Evolutionary conservation across 1,140 invertebrate species (phyloP).

Genomic region (Drosophila kikkawai): DNA sequence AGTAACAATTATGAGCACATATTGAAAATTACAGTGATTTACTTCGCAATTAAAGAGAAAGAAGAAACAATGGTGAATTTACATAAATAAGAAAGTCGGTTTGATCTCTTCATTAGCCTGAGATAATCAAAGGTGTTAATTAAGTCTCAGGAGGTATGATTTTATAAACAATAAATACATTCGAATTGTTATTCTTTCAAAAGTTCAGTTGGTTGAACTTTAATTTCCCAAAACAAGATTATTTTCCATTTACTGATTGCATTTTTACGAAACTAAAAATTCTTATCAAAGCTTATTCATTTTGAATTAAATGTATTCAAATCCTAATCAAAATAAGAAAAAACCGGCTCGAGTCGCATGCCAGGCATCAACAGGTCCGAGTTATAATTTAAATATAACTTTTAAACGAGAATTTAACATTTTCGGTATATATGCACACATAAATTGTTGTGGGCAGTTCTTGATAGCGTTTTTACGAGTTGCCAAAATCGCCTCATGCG

Average conservation of each 20-base stretch:
- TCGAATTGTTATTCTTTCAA: neutral
- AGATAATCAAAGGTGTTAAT: slow-evolving; percentile 1
- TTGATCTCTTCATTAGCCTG: neutral
- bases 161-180: neutral
- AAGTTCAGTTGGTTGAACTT: neutral
- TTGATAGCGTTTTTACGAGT: slow-evolving; percentile 44
- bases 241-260: slow-evolving; percentile 16
- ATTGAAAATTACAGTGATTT: neutral
- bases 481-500: slow-evolving; percentile 32
- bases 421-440: slow-evolving; percentile 19
- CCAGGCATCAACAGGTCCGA: slow-evolving; percentile 38
- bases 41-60: neutral
- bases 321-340: slow-evolving; percentile 18
- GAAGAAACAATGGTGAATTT: neutral
- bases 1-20: neutral
- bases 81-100: slow-evolving; percentile 5
- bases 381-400: slow-evolving; percentile 23
- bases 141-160: neutral
- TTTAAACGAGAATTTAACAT: slow-evolving; percentile 16
- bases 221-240: slow-evolving; percentile 2
- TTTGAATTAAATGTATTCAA: slow-evolving; percentile 27
- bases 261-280: slow-evolving; percentile 12
- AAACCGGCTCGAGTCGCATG: slow-evolving; percentile 31
- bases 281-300: slow-evolving; percentile 22
- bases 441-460: slow-evolving; percentile 24